These are phyloP conservation scores for Steromphala cineraria DNA, from an alignment of 2,888 invertebrate genomes.

Conservation along the genomic window DNA sequence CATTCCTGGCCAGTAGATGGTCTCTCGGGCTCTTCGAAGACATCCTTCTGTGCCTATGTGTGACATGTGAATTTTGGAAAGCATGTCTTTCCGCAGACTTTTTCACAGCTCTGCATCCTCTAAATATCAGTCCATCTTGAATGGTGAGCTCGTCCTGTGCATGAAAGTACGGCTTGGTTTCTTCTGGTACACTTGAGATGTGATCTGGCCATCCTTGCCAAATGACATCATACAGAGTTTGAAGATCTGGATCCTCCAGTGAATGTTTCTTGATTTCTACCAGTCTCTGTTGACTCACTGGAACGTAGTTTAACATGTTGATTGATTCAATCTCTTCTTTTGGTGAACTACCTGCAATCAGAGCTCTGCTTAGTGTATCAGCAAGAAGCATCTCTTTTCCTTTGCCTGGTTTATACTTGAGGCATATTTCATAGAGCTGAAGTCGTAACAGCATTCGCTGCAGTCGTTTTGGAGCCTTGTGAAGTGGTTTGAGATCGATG, in stretches of 20 bases:
- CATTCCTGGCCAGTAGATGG: conserved; percentile 37
- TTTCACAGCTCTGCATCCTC: not conserved
- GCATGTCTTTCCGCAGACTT: not conserved
- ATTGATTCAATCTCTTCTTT: conserved; percentile 24
- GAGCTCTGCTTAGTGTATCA: not conserved
- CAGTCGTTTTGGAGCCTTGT: conserved; percentile 32
- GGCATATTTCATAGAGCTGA: conserved; percentile 32
- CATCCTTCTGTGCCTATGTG: conserved; percentile 25
- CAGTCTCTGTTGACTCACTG: too few relatives aligned
- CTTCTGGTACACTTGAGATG: not conserved
- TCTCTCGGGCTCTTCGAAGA: conserved; percentile 27
- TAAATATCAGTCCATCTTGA: not conserved
- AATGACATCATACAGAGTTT: conserved; percentile 22
- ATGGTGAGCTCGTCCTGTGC: conserved; percentile 6
- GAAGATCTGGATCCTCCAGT: not conserved
- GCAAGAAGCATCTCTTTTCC: not conserved
- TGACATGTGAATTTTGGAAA: not conserved
- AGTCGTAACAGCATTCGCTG: conserved; percentile 35
- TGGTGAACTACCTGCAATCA: too few relatives aligned
- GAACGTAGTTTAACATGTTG: conserved; percentile 20
- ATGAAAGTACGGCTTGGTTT: conserved; percentile 4
- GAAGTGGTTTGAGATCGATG: conserved; percentile 37
- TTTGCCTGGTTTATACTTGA: conserved; percentile 36
- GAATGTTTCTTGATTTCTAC: conserved; percentile 5
- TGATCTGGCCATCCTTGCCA: too few relatives aligned